phyloP scores from a whole-genome alignment of 1,140 invertebrate genomes.

The Bilobella aurantiaca region DNA sequence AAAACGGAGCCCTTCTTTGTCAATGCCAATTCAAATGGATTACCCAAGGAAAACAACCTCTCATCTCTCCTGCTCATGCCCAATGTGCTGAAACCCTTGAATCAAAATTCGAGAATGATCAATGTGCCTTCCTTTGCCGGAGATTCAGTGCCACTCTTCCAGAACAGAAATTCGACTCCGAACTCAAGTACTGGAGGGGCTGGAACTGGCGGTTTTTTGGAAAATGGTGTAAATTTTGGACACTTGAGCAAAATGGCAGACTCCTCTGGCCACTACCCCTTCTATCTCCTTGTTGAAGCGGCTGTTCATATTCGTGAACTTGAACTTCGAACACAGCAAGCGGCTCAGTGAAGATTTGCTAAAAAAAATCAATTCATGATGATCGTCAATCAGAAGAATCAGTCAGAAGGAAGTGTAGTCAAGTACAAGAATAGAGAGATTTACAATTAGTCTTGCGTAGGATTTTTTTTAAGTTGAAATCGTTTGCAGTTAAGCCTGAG shows the following conservation, averaged over 20 bases:
- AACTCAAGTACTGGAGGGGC: slow-evolving; percentile 1
- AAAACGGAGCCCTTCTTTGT: neutral
- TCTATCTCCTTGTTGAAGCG: slow-evolving; percentile 31
- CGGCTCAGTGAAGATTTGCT: neutral
- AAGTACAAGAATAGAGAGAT: too few species aligned
- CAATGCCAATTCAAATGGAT: too few species aligned
- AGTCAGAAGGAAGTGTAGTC: neutral
- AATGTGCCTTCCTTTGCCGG: neutral
- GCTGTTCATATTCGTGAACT: slow-evolving; percentile 32
- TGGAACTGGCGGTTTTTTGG: slow-evolving; percentile 1
- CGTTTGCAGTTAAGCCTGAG: too few species aligned
- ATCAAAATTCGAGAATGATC: neutral
- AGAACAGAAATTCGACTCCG: slow-evolving; percentile 5
- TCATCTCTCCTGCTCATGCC: neutral
- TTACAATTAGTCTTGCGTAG: too few species aligned
- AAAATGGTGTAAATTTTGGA: neutral
- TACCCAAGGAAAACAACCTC: neutral
- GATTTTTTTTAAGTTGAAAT: too few species aligned
- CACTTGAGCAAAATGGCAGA: slow-evolving; percentile 17
- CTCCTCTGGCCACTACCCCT: slow-evolving; percentile 25
- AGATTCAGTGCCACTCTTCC: neutral
- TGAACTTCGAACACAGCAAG: slow-evolving; percentile 27
- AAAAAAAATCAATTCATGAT: neutral
- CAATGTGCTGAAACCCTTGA: neutral
- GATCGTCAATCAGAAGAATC: neutral